Base-by-base conservation (phyloP, 2,888 invertebrate species). In the Harpalus rubripes region DNA sequence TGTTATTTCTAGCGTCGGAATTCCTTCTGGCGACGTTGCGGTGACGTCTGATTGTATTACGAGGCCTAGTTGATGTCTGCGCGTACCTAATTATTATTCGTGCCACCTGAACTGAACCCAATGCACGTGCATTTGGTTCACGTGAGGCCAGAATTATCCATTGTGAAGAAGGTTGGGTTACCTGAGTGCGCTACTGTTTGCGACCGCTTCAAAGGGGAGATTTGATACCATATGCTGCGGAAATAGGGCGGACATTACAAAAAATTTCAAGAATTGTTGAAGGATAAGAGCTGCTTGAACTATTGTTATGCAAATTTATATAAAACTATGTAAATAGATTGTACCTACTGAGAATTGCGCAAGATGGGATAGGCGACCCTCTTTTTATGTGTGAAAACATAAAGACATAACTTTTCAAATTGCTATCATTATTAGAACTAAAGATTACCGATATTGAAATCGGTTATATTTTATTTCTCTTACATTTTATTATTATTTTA, bases 71-170 rank as follows among this genome's bases (percentile, higher is more conserved):
- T 18, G 10, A 76, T 78, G 78, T 15, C 8, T 78, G 16, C 39
- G 68, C 39, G 58, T 83, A 83, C 76, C 41, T 83, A 83, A 81
- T 65, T 81, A 81, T 65, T 63, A 81, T 61, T 65, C 41, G 65
- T 16, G 41, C 80, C 15, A 80, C 61, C 44, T 63, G 68, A 81
- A 81, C 58, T 16, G 15, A 56, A 32, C 32, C 32, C 22, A 12
- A 58, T 44, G 26, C 68, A 81, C 32, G 68, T 81, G 81, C 26
- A 56, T 39, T 5, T 58, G n/a, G 15, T 26, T 72, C 68, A 72
- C 72, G 68, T 82, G 72, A 68, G 15, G 7, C 32, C 26, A 63
- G 32, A 63, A 26, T 63, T 63, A 26, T 63, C 26, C 12, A 26
- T 63, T 63, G 26, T 63, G 63, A 26, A 63, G 63, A 8, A 63